Evolutionary conservation across 2,888 invertebrate species (phyloP).

Genomic region (Caenorhabditis doughertyi): DNA sequence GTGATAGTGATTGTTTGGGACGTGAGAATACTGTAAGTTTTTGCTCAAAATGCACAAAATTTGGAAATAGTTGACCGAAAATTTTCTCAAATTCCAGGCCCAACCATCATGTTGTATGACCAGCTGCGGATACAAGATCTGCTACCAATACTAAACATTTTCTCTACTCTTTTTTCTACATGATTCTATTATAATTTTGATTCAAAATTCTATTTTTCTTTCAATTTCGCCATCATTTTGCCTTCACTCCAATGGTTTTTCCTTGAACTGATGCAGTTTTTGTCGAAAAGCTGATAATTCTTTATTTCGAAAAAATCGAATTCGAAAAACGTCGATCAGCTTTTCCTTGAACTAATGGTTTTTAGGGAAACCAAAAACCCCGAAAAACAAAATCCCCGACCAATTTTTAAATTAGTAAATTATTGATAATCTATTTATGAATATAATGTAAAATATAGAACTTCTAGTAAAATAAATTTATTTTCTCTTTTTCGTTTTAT

Average conservation of each 20-base stretch:
- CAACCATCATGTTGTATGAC: constrained; percentile 82
- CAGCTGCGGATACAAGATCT: constrained; percentile 81
- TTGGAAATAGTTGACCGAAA: background rate
- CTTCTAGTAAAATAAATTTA: no score
- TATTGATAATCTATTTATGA: no score
- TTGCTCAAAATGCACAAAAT: background rate
- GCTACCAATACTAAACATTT: constrained; percentile 80
- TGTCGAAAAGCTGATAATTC: constrained; percentile 26
- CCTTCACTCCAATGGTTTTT: background rate
- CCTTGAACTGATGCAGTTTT: background rate
- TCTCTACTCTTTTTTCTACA: background rate
- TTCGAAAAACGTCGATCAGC: constrained; percentile 15
- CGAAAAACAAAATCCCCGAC: background rate
- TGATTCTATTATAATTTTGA: background rate
- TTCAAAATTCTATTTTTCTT: constrained; percentile 32
- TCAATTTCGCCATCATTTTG: constrained; percentile 24
- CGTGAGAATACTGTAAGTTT: constrained; percentile 71
- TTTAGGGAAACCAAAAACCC: background rate
- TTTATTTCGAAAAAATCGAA: background rate
- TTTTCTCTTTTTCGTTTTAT: no score
- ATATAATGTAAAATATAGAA: no score
- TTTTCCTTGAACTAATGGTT: constrained; percentile 19
- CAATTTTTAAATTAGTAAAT: background rate
- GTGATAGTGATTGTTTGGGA: constrained; percentile 78
- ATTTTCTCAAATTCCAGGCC: constrained; percentile 43